Evolutionary conservation across 2,797 vertebrate genomes (phyloP), one percentile per base, ranked within the genome.

Genomic region (Dryobates pubescens): DNA sequence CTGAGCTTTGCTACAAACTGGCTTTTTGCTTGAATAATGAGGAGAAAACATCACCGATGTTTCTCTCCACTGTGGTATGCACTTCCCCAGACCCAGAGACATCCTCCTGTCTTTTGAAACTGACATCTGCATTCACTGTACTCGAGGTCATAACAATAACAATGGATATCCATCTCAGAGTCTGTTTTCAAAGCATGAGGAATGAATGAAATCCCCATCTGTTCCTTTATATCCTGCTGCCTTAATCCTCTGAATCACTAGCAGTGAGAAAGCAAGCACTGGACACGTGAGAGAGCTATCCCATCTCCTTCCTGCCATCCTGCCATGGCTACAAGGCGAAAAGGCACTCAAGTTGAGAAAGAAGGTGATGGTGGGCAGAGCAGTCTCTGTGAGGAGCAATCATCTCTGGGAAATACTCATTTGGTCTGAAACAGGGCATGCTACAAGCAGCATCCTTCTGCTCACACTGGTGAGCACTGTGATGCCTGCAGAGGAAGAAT

Each of bases 171-270:
- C 75, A 92, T 76, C 57, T 75, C 32, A 86, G 56, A 82, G n/a
- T 20, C 59, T 83, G 53, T 67, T 95, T 89, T 54, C 38, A 81
- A 88, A 90, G 53, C 67, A 67, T 9, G 8, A 34, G 32, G 85
- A 92, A 95, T 57, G 76, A 95, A 92, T 74, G 57, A 94, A 91
- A 94, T 89, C 94, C 87, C 89, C 89, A 96, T 93, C 94, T 94
- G 95, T 80, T 92, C 47, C 67, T 94, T 80, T 92, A 59, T 82
- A 91, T 79, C 68, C 80, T 88, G 49, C 80, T 88, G 74, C 41
- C 93, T 94, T 95, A 94, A 93, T 90, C 92, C 89, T 72, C 77
- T 86, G 87, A 89, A 79, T 83, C 80, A 71, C 68, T 68, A 79
- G 41, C 68, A 95, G 38, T 11, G 30, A 84, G 67, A 73, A 81